Percentiles rank a stretch among this genome's conserved stretches.
Evolutionary conservation across 2,113 vertebrate genomes (phyloP).

Genomic region (Pedetes capensis): DNA sequence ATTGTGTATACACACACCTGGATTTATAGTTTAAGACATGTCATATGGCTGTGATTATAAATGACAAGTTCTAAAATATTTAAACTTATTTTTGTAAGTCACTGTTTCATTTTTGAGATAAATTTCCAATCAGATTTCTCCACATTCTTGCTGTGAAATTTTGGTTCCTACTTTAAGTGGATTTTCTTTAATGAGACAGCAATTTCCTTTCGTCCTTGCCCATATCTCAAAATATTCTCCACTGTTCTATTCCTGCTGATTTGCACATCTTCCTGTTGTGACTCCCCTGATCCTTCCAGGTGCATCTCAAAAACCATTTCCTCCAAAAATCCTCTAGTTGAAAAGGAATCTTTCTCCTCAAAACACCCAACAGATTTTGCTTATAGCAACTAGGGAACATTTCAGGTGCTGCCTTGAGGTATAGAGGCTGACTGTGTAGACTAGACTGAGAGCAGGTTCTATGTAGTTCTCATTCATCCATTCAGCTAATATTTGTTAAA

Average conservation of each 20-base stretch:
- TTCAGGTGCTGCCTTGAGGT: neutral
- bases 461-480: neutral
- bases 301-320: neutral
- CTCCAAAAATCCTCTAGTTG: neutral
- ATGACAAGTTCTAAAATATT: neutral
- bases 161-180: neutral
- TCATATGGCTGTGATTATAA: neutral
- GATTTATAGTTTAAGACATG: neutral
- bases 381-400: neutral
- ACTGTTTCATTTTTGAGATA: neutral
- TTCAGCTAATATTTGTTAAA: neutral
- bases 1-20: neutral
- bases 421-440: neutral
- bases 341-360: neutral
- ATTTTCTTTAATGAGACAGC: neutral
- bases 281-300: neutral
- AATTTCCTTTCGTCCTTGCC: neutral
- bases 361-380: neutral
- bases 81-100: neutral
- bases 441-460: neutral
- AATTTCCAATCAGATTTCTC: conserved; percentile 9
- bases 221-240: neutral
- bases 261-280: neutral
- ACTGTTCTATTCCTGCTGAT: neutral
- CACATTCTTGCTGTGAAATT: neutral